Percentiles rank a stretch among this genome's conserved stretches.
phyloP scores from a whole-genome alignment of 2,888 invertebrate genomes.

The Nemoura dubitans region DNA sequence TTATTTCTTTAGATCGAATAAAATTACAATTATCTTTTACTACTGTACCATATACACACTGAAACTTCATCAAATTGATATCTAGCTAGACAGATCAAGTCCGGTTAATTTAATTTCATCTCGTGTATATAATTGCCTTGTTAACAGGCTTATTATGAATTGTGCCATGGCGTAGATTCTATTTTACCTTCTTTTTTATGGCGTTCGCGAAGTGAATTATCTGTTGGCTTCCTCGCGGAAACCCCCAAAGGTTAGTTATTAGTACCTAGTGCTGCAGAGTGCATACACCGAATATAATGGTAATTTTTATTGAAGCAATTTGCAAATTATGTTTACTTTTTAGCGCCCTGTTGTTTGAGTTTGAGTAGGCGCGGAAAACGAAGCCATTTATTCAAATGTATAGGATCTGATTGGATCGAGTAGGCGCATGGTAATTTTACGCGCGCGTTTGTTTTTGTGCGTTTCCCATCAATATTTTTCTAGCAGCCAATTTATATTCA shows the following conservation, averaged over 20 bases:
- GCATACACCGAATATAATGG: neutral
- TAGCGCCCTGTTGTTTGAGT: neutral
- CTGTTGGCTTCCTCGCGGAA: neutral
- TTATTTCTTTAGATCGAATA: constrained; percentile 26
- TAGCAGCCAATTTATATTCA: neutral
- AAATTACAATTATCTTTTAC: neutral
- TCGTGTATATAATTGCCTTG: constrained; percentile 2
- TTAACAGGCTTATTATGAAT: neutral
- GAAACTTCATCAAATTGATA: constrained; percentile 32
- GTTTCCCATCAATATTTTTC: neutral
- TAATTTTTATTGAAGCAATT: constrained; percentile 5
- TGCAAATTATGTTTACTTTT: constrained; percentile 12
- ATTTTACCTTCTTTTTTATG: neutral
- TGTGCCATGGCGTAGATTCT: neutral
- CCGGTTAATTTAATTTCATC: constrained; percentile 15
- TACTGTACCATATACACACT: neutral
- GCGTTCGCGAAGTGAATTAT: neutral
- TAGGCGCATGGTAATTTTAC: neutral
- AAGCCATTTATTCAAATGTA: neutral
- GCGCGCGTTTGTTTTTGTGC: neutral
- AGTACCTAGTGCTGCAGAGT: no score
- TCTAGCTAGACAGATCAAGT: constrained; percentile 17
- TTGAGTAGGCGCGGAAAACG: neutral
- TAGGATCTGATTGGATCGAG: neutral
- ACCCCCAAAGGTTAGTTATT: neutral